Percentiles rank a stretch among this genome's conserved stretches.
phyloP scores from a whole-genome alignment of 2,888 invertebrate genomes.

The Torymus aiolomorphi region DNA sequence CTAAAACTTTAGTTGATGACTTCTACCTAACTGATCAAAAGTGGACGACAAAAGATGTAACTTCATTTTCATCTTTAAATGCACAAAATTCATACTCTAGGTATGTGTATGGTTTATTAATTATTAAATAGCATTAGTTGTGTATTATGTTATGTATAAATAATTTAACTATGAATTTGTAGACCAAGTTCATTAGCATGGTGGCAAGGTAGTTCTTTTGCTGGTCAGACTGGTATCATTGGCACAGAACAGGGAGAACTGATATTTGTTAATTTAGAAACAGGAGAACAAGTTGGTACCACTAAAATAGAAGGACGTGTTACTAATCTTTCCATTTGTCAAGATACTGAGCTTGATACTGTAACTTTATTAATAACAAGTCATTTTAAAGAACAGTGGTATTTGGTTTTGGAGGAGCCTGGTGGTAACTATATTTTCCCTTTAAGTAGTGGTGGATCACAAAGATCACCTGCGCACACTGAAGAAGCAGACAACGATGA shows the following conservation, averaged over 20 bases:
- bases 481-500: slow-evolving; percentile 69
- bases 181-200: slow-evolving; percentile 73
- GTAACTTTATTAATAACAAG: slow-evolving; percentile 83
- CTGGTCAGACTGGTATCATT: slow-evolving; percentile 73
- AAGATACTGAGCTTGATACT: slow-evolving; percentile 83
- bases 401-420: slow-evolving; percentile 87
- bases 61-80: slow-evolving; percentile 75
- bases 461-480: slow-evolving; percentile 56
- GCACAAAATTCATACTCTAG: slow-evolving; percentile 70
- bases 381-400: slow-evolving; percentile 86
- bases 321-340: slow-evolving; percentile 81
- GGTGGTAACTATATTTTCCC: slow-evolving; percentile 85
- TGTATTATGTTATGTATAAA: too few relatives aligned
- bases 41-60: slow-evolving; percentile 80
- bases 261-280: slow-evolving; percentile 84
- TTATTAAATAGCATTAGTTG: background rate
- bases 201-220: slow-evolving; percentile 72
- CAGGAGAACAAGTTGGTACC: slow-evolving; percentile 82
- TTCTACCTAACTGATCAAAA: slow-evolving; percentile 77
- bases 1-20: slow-evolving; percentile 78
- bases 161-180: slow-evolving; percentile 47
- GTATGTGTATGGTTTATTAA: slow-evolving; percentile 57
- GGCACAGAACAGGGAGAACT: slow-evolving; percentile 78
- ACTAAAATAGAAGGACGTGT: slow-evolving; percentile 82
- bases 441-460: slow-evolving; percentile 60